Percentiles rank a stretch among this genome's conserved stretches.
phyloP scores from a whole-genome alignment of 92 coral and sea anemone species.

The Zoanthus solanderi region DNA sequence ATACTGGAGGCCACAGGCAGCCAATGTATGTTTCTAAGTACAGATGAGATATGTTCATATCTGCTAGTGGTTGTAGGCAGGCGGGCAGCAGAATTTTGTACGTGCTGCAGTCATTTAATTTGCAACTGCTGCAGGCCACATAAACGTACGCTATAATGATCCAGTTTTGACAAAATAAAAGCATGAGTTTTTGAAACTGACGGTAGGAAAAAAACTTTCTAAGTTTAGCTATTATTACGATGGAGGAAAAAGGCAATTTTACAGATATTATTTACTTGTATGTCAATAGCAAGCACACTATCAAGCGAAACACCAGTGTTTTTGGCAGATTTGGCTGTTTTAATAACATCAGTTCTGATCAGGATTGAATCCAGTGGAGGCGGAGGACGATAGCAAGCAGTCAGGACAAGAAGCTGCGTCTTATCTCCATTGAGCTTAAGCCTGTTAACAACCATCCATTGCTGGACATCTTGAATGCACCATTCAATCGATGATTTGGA shows the following conservation, averaged over 20 bases:
- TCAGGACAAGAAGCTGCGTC: slow-evolving; percentile 32
- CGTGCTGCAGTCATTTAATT: background rate
- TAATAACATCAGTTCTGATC: background rate
- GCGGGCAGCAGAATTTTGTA: background rate
- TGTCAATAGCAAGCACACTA: background rate
- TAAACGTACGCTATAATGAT: background rate
- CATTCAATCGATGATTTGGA: background rate
- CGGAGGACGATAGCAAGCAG: background rate
- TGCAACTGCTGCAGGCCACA: background rate
- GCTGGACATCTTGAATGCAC: too few species aligned
- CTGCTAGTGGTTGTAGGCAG: background rate
- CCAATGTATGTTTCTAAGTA: background rate
- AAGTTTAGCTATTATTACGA: slow-evolving; percentile 25
- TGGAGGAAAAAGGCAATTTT: background rate
- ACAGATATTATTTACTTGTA: too few species aligned
- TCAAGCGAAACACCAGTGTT: background rate
- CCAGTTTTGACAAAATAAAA: background rate
- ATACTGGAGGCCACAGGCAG: background rate
- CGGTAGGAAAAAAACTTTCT: background rate
- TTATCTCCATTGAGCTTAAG: slow-evolving; percentile 7
- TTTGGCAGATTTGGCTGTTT: background rate
- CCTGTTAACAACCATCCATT: background rate
- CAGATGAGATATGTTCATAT: background rate
- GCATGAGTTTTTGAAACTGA: background rate
- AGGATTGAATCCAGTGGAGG: slow-evolving; percentile 22